These are phyloP conservation scores for Holothuria glaberrima DNA, from an alignment of 35 echinoderm and acorn worm genomes.

Conservation along the genomic window DNA sequence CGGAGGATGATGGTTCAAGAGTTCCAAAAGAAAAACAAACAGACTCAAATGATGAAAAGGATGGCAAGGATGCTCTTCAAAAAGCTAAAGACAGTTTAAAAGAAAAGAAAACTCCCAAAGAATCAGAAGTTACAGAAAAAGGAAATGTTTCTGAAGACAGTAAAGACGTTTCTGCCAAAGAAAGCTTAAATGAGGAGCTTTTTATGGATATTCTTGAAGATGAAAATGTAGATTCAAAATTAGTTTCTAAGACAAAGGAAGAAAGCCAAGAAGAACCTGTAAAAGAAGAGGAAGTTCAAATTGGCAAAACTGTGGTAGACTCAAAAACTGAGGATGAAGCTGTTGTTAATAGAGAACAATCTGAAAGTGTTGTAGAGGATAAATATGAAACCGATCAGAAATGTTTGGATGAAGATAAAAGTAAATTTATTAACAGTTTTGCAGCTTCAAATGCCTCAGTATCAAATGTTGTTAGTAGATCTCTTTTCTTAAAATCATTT, in stretches of 20 bases:
- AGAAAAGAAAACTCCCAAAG: background rate
- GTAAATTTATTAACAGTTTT: constrained; percentile 37
- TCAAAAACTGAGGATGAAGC: background rate
- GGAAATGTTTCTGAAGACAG: background rate
- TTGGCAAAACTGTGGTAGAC: background rate
- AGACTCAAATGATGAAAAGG: background rate
- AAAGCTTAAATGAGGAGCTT: constrained; percentile 24
- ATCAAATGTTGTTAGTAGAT: too few relatives aligned
- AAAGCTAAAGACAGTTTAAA: background rate
- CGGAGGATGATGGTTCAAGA: background rate
- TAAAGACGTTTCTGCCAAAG: background rate
- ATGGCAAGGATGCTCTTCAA: background rate
- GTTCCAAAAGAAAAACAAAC: background rate
- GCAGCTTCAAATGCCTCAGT: background rate
- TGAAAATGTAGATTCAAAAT: background rate
- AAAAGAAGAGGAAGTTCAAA: background rate
- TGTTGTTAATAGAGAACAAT: background rate
- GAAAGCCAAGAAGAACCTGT: background rate
- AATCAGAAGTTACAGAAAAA: background rate
- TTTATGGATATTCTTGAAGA: constrained; percentile 48
- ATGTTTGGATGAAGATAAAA: background rate
- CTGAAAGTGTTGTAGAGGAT: background rate
- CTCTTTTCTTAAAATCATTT: too few relatives aligned
- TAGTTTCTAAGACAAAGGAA: background rate
- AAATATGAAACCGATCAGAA: background rate